Base-by-base conservation (phyloP, 2,113 vertebrate species). In the Phaethon lepturus region DNA sequence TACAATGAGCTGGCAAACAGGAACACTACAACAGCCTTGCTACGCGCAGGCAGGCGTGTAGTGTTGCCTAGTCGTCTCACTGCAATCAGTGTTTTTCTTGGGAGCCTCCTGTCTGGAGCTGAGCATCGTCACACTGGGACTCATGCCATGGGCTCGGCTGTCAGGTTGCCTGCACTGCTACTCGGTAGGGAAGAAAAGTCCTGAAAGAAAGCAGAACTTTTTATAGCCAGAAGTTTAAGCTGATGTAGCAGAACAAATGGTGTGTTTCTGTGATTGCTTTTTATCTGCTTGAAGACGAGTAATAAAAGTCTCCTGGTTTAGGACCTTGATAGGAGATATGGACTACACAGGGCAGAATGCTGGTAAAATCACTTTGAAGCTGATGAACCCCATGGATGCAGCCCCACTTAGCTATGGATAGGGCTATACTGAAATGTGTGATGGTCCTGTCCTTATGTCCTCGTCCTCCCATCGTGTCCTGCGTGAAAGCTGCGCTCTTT, bases 61-160 rank as follows among this genome's bases (percentile, higher is more conserved):
- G 28, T 10, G 29, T n/a, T 95, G 66, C 89, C 74, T 50, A 8
- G 24, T 23, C 0, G 1, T 47, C 60, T 76, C 2, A 3, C 75
- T 77, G 60, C 59, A 92, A 29, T 64, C 52, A n/a, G 10, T 81
- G 62, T 69, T 88, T 88, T 91, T 68, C 53, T 77, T 81, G 72
- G 63, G 90, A 96, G 45, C 25, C 59, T 94, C 75, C 82, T 71
- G 63, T 58, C 82, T 94, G 78, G 71, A 95, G 59, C 29, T 40
- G 56, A 87, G 66, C 83, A 42, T 66, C 3, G 5, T 87, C 49
- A 47, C 5, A 2, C 49, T 95, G 63, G 50, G 83, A 87, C 18
- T 66, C 20, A 1, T 68, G 75, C 92, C 69, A 49, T 0, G 1
- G 60, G 20, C 62, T 77, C 0, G 1, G 40, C 86, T 84, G 18